phyloP scores from a whole-genome alignment of 2,113 vertebrate species.

The Forbesichthys agassizii region DNA sequence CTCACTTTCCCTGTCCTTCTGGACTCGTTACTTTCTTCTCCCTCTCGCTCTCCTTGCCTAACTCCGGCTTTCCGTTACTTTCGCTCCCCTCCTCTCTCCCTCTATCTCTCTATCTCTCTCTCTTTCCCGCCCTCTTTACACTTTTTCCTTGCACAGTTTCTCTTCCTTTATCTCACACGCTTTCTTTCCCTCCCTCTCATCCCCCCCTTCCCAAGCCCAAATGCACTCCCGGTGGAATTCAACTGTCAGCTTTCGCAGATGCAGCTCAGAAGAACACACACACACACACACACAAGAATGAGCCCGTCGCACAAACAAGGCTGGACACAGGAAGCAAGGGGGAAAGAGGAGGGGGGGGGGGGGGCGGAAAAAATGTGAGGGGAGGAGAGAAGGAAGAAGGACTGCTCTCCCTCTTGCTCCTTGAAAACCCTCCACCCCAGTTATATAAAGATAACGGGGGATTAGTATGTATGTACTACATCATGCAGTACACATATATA shows the following conservation, averaged over 20 bases:
- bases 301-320: conserved; percentile 68
- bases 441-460: conserved; percentile 44
- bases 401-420: conserved; percentile 63
- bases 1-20: conserved; percentile 1
- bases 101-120: neutral
- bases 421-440: conserved; percentile 45
- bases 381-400: conserved; percentile 12
- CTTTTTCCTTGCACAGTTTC: conserved; percentile 39
- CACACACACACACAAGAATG: conserved; percentile 56
- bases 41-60: neutral
- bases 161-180: conserved; percentile 21
- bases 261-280: conserved; percentile 42
- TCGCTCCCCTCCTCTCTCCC: conserved; percentile 1
- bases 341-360: conserved; percentile 33
- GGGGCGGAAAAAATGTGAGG: conserved; percentile 44
- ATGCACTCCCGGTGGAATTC: conserved; percentile 69
- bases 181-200: conserved; percentile 38
- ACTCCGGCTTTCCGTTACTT: neutral
- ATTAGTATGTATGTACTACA: conserved; percentile 34
- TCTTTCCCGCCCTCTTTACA: conserved; percentile 24
- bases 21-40: conserved; percentile 14
- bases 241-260: conserved; percentile 72
- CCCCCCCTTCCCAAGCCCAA: conserved; percentile 26
- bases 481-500: too few relatives aligned
- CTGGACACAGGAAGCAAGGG: conserved; percentile 72